Conservation (phyloP, 92 coral and sea anemone genomes). For the Zoanthus gigantus region DNA sequence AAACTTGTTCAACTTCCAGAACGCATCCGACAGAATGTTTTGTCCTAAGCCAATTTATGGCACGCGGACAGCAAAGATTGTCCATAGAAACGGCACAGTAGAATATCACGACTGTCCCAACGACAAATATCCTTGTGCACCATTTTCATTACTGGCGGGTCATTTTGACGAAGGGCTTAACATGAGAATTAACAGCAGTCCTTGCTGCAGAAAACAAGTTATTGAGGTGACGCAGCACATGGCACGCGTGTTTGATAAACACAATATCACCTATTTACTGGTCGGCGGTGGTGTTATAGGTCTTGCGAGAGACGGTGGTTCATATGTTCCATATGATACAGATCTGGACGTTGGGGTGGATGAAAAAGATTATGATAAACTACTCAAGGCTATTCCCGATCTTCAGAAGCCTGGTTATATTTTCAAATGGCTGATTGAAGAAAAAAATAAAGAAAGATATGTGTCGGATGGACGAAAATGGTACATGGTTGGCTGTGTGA, state of each 20-base stretch:
- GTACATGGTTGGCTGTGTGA: slow-evolving; percentile 53
- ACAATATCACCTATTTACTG: slow-evolving; percentile 40
- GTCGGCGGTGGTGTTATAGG: slow-evolving; percentile 50
- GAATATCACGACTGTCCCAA: slow-evolving; percentile 43
- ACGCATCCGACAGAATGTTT: not conserved
- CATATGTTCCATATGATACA: slow-evolving; percentile 45
- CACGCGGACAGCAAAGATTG: slow-evolving; percentile 41
- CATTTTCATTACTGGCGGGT: slow-evolving; percentile 21
- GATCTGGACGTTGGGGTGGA: slow-evolving; percentile 45
- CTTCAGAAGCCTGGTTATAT: slow-evolving; percentile 43
- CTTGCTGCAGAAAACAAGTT: slow-evolving; percentile 51
- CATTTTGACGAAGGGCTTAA: slow-evolving; percentile 34
- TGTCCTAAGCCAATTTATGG: slow-evolving; percentile 45
- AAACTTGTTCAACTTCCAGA: not conserved
- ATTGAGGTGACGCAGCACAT: slow-evolving; percentile 45
- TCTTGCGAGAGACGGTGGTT: slow-evolving; percentile 42
- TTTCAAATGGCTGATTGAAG: slow-evolving; percentile 26
- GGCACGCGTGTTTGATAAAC: slow-evolving; percentile 46
- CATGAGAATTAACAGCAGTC: slow-evolving; percentile 46
- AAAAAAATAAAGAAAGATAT: not conserved
- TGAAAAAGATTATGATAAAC: slow-evolving; percentile 27
- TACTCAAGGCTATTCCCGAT: slow-evolving; percentile 44
- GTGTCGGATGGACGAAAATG: slow-evolving; percentile 19
- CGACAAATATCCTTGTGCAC: slow-evolving; percentile 49
- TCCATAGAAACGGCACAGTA: slow-evolving; percentile 30